A percentile compares a stretch with the other conserved stretches of the same genome.
Evolutionary conservation across 2,113 vertebrate species (phyloP).

Genomic region (Apodemus sylvaticus): DNA sequence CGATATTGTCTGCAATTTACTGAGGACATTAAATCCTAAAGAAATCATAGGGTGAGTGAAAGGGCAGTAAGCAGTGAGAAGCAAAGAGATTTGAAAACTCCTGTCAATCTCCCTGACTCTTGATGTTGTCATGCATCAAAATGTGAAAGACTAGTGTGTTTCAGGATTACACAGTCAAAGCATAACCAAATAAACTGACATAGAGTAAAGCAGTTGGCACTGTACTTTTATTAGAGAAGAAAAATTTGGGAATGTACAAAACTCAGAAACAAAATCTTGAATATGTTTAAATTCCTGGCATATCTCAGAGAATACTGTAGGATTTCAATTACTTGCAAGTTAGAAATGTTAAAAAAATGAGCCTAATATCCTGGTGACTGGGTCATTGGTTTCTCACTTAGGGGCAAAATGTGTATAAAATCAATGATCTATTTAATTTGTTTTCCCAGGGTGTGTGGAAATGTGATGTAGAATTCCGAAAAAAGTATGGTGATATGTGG

Average conservation of each 20-base stretch:
- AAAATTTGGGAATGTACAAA: not conserved
- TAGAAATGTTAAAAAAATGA: not conserved
- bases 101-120: not conserved
- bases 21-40: not conserved
- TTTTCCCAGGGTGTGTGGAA: not conserved
- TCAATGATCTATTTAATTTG: not conserved
- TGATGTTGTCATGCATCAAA: not conserved
- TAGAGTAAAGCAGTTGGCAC: too few relatives aligned
- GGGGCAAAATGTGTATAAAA: not conserved
- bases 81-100: not conserved
- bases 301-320: accelerated
- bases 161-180: not conserved
- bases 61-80: not conserved
- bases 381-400: not conserved
- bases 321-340: not conserved
- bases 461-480: not conserved
- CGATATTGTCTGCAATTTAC: not conserved
- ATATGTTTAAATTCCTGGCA: not conserved
- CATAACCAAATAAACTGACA: not conserved
- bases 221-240: not conserved
- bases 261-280: not conserved
- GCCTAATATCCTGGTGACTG: not conserved
- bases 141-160: not conserved
- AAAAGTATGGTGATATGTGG: slow-evolving; percentile 53
- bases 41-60: too few relatives aligned